phyloP scores from a whole-genome alignment of 2,113 vertebrate species.

The Orthochromis indermauri region DNA sequence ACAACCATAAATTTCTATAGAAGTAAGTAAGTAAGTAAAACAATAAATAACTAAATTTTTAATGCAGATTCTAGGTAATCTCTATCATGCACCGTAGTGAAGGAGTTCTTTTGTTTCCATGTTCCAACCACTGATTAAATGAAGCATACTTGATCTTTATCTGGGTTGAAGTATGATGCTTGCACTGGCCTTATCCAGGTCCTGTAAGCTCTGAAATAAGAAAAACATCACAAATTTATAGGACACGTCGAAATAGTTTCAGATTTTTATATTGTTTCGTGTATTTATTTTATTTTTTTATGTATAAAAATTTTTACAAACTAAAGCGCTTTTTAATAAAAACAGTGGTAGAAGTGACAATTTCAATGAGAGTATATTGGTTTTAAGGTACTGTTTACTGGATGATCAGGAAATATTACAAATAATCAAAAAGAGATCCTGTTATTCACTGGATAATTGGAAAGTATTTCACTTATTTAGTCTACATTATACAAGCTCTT shows the following conservation, averaged over 20 bases:
- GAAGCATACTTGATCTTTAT: constrained; percentile 58
- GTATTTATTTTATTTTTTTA: not conserved
- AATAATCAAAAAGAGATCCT: not conserved
- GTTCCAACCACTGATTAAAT: constrained; percentile 47
- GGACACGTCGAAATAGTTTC: not conserved
- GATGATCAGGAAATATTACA: not conserved
- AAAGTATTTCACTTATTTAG: not conserved
- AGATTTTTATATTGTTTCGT: rapidly evolving
- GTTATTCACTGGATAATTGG: not conserved
- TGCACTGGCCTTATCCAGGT: constrained; percentile 39
- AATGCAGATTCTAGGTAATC: constrained; percentile 11
- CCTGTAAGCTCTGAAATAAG: constrained; percentile 18
- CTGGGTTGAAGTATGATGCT: constrained; percentile 50
- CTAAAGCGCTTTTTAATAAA: not conserved
- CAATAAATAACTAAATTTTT: not conserved
- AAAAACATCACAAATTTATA: not conserved
- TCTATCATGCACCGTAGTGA: constrained; percentile 14
- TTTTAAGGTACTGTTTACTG: not conserved
- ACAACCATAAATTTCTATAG: not conserved
- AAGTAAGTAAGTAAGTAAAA: not conserved
- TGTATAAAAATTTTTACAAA: not conserved
- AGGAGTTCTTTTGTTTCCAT: constrained; percentile 43
- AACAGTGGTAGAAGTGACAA: not conserved
- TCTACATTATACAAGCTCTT: not conserved
- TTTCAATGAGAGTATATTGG: not conserved